phyloP scores from a whole-genome alignment of 2,888 invertebrate genomes.

The Nineta flava region DNA sequence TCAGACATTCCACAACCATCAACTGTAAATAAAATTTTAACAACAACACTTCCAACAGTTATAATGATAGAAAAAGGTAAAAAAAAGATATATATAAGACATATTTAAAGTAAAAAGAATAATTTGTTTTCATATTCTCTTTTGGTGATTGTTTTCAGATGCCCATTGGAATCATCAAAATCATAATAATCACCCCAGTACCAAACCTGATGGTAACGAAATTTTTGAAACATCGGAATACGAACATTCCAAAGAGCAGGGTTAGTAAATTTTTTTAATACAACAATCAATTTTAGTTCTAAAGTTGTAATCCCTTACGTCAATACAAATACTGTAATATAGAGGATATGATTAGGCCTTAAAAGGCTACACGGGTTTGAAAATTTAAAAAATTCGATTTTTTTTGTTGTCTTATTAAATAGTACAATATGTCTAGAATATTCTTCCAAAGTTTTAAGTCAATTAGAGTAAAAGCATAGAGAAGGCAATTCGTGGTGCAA shows the following conservation, averaged over 20 bases:
- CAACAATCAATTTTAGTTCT: too few relatives aligned
- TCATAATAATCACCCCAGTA: conserved; percentile 2
- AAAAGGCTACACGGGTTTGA: too few relatives aligned
- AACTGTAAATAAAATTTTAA: conserved; percentile 13
- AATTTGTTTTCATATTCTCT: not conserved
- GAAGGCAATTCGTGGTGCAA: too few relatives aligned
- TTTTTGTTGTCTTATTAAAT: too few relatives aligned
- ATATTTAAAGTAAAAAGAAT: not conserved
- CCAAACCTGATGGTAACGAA: conserved; percentile 5
- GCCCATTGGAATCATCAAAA: not conserved
- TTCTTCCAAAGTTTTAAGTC: too few relatives aligned
- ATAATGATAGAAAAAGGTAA: conserved; percentile 9
- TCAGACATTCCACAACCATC: conserved; percentile 22
- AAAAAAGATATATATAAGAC: not conserved
- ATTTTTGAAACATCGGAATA: conserved; percentile 14
- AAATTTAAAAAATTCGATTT: too few relatives aligned
- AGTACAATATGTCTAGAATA: too few relatives aligned
- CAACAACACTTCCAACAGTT: conserved; percentile 8
- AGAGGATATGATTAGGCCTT: too few relatives aligned
- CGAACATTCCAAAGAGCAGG: conserved; percentile 22
- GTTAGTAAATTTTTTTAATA: conserved; percentile 14
- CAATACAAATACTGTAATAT: too few relatives aligned
- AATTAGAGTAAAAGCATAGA: too few relatives aligned
- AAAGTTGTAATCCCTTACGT: too few relatives aligned
- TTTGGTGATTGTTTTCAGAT: conserved; percentile 1